Evolutionary conservation across 1,140 invertebrate genomes (phyloP).

Genomic region (Wasmannia auropunctata): DNA sequence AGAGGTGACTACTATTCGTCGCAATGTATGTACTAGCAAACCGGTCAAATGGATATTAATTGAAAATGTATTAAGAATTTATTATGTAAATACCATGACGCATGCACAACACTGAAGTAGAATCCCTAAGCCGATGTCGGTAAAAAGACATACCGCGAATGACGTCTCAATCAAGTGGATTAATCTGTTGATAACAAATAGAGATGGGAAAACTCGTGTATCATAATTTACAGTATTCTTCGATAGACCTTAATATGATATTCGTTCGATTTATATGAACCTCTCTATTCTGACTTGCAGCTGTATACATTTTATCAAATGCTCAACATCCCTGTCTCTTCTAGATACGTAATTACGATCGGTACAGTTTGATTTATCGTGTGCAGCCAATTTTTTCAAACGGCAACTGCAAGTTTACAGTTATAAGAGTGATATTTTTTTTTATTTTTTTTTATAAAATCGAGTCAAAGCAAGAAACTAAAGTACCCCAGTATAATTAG

Average conservation of each 20-base stretch:
- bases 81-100: constrained; percentile 5
- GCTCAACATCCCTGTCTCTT: neutral
- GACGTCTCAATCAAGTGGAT: constrained; percentile 2
- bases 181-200: neutral
- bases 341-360: neutral
- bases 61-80: neutral
- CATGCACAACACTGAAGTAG: constrained; percentile 4
- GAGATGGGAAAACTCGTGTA: neutral
- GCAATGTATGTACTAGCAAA: too few species aligned
- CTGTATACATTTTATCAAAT: constrained; percentile 9
- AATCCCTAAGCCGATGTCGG: neutral
- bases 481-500: neutral
- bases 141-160: neutral
- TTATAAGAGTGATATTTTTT: neutral
- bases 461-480: neutral
- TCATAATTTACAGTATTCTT: neutral
- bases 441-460: neutral
- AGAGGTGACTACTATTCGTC: too few species aligned
- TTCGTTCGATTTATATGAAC: neutral
- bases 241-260: neutral
- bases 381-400: neutral
- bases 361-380: neutral
- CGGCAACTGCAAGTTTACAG: neutral
- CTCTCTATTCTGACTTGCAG: constrained; percentile 35
- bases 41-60: neutral